Conservation (phyloP, 2,797 vertebrate genomes). For the Sebastes iracundus region DNA sequence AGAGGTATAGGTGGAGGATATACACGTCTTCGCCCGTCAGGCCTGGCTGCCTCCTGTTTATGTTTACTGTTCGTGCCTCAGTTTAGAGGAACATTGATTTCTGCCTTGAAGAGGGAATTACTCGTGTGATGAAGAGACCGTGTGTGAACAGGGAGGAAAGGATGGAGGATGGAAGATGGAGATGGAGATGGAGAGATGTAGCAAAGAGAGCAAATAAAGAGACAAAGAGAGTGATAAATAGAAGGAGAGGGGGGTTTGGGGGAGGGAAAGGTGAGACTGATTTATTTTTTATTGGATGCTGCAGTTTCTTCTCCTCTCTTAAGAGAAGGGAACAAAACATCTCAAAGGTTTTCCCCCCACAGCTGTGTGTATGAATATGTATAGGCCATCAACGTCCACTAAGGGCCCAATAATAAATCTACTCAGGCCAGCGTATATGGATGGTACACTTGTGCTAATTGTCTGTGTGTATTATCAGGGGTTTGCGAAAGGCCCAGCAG, state of each 20-base stretch:
- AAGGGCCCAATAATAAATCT: slow-evolving; percentile 76
- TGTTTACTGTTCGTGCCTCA: slow-evolving; percentile 90
- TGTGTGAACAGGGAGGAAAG: slow-evolving; percentile 60
- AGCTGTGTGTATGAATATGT: slow-evolving; percentile 73
- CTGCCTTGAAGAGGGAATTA: slow-evolving; percentile 92
- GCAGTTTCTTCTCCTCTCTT: slow-evolving; percentile 24
- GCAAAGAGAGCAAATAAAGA: slow-evolving; percentile 52
- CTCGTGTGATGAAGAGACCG: slow-evolving; percentile 86
- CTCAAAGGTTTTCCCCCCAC: slow-evolving; percentile 54
- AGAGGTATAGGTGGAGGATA: background rate
- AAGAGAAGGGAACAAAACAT: slow-evolving; percentile 53
- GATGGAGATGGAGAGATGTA: slow-evolving; percentile 24
- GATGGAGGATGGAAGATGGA: background rate
- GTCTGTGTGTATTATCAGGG: slow-evolving; percentile 69
- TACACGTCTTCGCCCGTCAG: slow-evolving; percentile 51
- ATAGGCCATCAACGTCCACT: slow-evolving; percentile 64
- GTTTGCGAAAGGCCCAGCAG: slow-evolving; percentile 42
- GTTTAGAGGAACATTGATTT: slow-evolving; percentile 95
- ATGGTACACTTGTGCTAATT: slow-evolving; percentile 68
- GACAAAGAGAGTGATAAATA: slow-evolving; percentile 42
- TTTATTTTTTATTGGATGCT: slow-evolving; percentile 13
- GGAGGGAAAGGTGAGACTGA: background rate
- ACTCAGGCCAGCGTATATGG: slow-evolving; percentile 50
- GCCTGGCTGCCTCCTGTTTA: slow-evolving; percentile 63
- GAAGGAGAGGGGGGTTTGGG: background rate